Evolutionary conservation across 2,888 invertebrate species (phyloP), one percentile per base, ranked within the genome.

Genomic region (Lomographa bimaculata): DNA sequence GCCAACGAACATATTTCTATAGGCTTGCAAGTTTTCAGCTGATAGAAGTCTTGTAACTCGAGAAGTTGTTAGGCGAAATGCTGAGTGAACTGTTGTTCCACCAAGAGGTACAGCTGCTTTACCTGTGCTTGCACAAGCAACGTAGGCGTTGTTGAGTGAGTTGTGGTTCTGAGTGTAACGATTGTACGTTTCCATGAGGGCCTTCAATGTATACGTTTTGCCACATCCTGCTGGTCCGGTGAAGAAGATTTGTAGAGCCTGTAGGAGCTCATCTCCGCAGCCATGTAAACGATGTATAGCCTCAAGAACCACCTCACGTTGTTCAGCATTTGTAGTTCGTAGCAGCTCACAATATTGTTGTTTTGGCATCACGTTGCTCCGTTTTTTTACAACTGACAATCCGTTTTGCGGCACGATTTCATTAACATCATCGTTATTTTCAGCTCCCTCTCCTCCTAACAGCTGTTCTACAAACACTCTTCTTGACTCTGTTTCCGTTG

Each of bases 141-240:
- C 41, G 54, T 65, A 73, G 7, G 71, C 59, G 52, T 72, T 68
- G 54, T 52, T 61, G 32, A 50, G 30, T 23, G 55, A 57, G 54
- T 71, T 60, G 46, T 53, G 46, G 4, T 56, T 36, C 26, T 26
- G 26, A 20, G 63, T 42, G 46, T 50, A 69, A 10, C 69, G 48
- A 30, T 73, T 71, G 42, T 69, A 69, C 24, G 59, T 71, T 46
- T 74, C 71, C 68, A 71, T 68, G 1, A 73, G 27, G 8, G 47
- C 21, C 56, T 69, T 67, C 9, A 19, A 19, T 7, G 7, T 35
- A 6, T 28, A 36, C 7, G 40, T 48, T 28, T 62, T 59, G 3
- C 58, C 57, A 29, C 58, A 48, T 2, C 21, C 21, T 2, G 21
- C 21, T 1, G 21, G 21, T 4, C 25, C 39, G 1, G 32, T 39